A percentile compares a stretch with the other conserved stretches of the same genome.
Evolutionary conservation across 2,113 vertebrate genomes (phyloP).

Genomic region (Caranx melampygus): DNA sequence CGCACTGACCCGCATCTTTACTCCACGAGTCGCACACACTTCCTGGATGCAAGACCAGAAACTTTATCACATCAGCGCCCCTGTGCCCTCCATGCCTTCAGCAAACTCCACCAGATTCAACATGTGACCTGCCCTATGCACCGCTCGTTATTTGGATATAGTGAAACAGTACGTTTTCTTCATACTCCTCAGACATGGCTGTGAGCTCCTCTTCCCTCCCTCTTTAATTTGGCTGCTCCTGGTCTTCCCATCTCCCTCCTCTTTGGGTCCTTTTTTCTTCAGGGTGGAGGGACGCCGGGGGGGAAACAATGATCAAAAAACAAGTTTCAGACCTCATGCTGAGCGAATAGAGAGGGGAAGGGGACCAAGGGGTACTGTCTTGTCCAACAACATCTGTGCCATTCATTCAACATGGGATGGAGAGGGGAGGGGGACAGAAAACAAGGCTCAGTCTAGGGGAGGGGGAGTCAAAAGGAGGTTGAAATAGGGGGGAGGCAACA

Average conservation of each 20-base stretch:
- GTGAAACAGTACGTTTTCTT: slow-evolving; percentile 77
- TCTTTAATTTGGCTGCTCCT: slow-evolving; percentile 63
- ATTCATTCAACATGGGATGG: slow-evolving; percentile 79
- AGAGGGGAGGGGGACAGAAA: slow-evolving; percentile 57
- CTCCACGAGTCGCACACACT: not conserved
- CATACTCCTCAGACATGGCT: slow-evolving; percentile 72
- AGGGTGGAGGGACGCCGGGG: slow-evolving; percentile 72
- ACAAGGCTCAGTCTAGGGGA: slow-evolving; percentile 67
- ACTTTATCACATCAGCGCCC: slow-evolving; percentile 19
- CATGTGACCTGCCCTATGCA: slow-evolving; percentile 55
- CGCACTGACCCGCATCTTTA: slow-evolving; percentile 79
- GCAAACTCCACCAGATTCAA: slow-evolving; percentile 39
- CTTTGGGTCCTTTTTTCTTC: slow-evolving; percentile 71
- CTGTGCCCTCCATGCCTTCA: slow-evolving; percentile 31
- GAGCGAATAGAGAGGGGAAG: slow-evolving; percentile 77
- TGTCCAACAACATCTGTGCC: slow-evolving; percentile 86
- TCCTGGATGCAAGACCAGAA: slow-evolving; percentile 4
- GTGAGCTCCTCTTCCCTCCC: slow-evolving; percentile 79
- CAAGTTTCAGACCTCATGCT: slow-evolving; percentile 88
- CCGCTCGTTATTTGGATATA: slow-evolving; percentile 76
- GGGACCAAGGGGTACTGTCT: slow-evolving; percentile 81
- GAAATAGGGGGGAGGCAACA: slow-evolving; percentile 60
- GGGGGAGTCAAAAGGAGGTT: slow-evolving; percentile 36
- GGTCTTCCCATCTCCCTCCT: slow-evolving; percentile 72
- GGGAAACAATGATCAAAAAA: slow-evolving; percentile 85